Base-by-base conservation (phyloP, 2,113 vertebrate species). In the Hemibagrus wyckioides region DNA sequence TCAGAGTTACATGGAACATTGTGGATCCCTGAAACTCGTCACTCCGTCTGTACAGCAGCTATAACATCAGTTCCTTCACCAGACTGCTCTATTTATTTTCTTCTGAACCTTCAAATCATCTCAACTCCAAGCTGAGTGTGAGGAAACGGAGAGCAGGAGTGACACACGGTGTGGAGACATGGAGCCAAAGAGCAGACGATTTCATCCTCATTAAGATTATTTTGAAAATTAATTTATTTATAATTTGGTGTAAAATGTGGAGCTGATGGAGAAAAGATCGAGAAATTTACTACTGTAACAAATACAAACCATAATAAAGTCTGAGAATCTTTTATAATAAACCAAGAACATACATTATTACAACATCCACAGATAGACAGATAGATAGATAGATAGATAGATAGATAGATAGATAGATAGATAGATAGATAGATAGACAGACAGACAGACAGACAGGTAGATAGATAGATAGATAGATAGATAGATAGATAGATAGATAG, bases 221-320 rank as follows among this genome's bases (percentile, higher is more conserved):
- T 39, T 86, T 7, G 1, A 48, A 48, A 48, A 48, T 36, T 15
- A 65, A 88, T 86, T 79, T 71, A 61, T 86, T 86, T 83, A 17
- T 86, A 86, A 83, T 86, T 89, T 59, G 56, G 57, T 52, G 23
- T 86, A 65, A 86, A 89, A 86, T n/a, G 61, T 86, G 10, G 50
- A 33, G 69, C 65, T 86, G 85, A 52, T 50, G 80, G 73, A 54
- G 23, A 48, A n/a, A 39, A 59, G n/a, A 39, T 39, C 14, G 6
- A 36, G 59, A 52, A 75, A 56, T 67, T 25, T 8, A 85, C 14
- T 75, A 85, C 33, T 61, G 48, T 17, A 54, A 67, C 39, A 84
- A 25, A 76, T 71, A 71, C 59, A 52, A 82, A 52, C 30, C 75
- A 59, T 41, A 28, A 3, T 48, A 21, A 25, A 65, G 10, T 1